A percentile compares a stretch with the other conserved stretches of the same genome.
phyloP scores from a whole-genome alignment of 64 coral and sea anemone species.

The Pocillopora verrucosa region DNA sequence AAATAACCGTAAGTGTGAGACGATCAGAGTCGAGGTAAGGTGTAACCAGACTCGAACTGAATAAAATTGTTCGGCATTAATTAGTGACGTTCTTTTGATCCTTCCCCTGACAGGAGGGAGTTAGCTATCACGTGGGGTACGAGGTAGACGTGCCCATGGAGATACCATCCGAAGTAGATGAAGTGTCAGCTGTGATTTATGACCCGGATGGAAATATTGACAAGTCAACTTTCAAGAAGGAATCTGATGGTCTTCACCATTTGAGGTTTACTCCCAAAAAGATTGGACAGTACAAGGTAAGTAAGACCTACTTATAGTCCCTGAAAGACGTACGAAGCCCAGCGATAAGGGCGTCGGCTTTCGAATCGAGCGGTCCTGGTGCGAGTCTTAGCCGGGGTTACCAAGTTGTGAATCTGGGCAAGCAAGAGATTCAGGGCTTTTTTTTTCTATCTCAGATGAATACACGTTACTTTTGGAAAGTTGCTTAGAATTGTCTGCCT shows the following conservation, averaged over 20 bases:
- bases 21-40: neutral
- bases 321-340: too few species aligned
- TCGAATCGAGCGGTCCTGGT: too few species aligned
- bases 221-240: slow-evolving; percentile 60
- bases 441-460: too few species aligned
- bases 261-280: slow-evolving; percentile 75
- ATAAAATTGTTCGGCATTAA: neutral
- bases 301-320: neutral
- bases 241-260: slow-evolving; percentile 72
- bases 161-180: slow-evolving; percentile 68
- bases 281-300: slow-evolving; percentile 54
- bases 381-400: too few species aligned
- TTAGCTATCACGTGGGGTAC: slow-evolving; percentile 56
- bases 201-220: slow-evolving; percentile 72
- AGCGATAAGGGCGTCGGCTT: too few species aligned
- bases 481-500: too few species aligned
- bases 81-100: neutral
- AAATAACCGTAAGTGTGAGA: neutral
- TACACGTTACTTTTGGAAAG: too few species aligned
- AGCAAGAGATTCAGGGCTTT: too few species aligned
- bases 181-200: slow-evolving; percentile 71
- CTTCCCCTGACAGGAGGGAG: slow-evolving; percentile 14
- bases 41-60: neutral
- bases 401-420: too few species aligned
- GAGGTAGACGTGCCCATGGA: slow-evolving; percentile 90